Percentiles rank a stretch among this genome's conserved stretches.
These are phyloP conservation scores for Meloe dianella DNA, from an alignment of 2,888 invertebrate species.

Conservation along the genomic window DNA sequence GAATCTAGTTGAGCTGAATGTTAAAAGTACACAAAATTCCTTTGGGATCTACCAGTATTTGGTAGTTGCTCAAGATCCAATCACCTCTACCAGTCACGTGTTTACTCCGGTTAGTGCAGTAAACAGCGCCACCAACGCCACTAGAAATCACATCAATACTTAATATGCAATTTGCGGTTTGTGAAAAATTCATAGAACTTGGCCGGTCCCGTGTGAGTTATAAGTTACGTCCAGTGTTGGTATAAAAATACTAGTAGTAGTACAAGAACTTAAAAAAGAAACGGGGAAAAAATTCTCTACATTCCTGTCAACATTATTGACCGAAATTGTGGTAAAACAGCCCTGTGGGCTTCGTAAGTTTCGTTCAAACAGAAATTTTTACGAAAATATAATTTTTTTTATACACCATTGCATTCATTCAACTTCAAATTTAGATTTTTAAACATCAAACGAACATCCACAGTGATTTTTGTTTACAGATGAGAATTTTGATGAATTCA, in stretches of 20 bases:
- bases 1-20: slow-evolving; percentile 52
- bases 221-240: slow-evolving; percentile 35
- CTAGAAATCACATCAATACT: slow-evolving; percentile 54
- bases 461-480: neutral
- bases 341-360: neutral
- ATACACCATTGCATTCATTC: neutral
- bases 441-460: neutral
- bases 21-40: slow-evolving; percentile 51
- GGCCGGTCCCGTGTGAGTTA: slow-evolving; percentile 41
- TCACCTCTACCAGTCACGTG: slow-evolving; percentile 36
- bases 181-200: slow-evolving; percentile 52
- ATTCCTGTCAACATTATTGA: neutral
- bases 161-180: slow-evolving; percentile 54
- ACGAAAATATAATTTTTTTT: neutral
- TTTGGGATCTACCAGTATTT: slow-evolving; percentile 47
- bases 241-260: neutral
- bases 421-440: neutral
- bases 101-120: slow-evolving; percentile 34
- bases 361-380: neutral
- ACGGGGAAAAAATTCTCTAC: slow-evolving; percentile 3
- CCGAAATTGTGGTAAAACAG: neutral
- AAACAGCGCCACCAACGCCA: slow-evolving; percentile 42
- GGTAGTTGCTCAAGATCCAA: slow-evolving; percentile 44
- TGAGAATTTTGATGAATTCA: neutral
- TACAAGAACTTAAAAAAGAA: neutral